These are phyloP conservation scores for Meriones psammophilus DNA, from an alignment of 2,797 vertebrate species.

Conservation along the genomic window DNA sequence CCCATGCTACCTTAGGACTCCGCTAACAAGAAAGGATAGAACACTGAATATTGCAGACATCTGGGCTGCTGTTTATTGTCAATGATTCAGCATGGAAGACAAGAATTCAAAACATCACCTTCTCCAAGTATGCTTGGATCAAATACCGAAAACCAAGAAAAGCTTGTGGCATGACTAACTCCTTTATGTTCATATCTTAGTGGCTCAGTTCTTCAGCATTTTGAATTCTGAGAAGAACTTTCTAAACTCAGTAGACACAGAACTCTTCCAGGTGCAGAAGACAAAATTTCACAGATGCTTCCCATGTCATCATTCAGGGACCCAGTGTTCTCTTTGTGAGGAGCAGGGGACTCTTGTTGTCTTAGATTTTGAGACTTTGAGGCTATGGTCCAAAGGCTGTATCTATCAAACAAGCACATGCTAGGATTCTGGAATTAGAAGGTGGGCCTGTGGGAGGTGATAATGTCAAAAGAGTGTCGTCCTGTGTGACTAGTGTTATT, in stretches of 20 bases:
- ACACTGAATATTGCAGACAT: neutral
- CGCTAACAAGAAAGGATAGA: neutral
- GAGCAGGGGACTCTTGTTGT: neutral
- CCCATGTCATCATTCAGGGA: neutral
- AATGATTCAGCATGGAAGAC: neutral
- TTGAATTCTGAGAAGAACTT: neutral
- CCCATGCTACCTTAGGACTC: neutral
- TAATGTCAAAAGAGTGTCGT: neutral
- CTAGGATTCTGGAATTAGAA: neutral
- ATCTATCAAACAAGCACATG: neutral
- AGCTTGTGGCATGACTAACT: neutral
- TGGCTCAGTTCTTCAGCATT: neutral
- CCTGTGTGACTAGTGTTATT: neutral
- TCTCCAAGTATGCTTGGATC: neutral
- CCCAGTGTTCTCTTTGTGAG: neutral
- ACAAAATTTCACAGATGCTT: neutral
- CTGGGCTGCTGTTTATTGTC: neutral
- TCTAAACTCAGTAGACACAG: neutral
- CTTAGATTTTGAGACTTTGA: neutral
- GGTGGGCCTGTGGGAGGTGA: neutral
- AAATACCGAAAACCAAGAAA: neutral
- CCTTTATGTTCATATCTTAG: neutral
- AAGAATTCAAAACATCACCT: neutral
- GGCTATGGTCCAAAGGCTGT: neutral
- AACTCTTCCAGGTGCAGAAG: neutral